phyloP scores from a whole-genome alignment of 2,797 vertebrate species.

The Chaetophractus vellerosus region DNA sequence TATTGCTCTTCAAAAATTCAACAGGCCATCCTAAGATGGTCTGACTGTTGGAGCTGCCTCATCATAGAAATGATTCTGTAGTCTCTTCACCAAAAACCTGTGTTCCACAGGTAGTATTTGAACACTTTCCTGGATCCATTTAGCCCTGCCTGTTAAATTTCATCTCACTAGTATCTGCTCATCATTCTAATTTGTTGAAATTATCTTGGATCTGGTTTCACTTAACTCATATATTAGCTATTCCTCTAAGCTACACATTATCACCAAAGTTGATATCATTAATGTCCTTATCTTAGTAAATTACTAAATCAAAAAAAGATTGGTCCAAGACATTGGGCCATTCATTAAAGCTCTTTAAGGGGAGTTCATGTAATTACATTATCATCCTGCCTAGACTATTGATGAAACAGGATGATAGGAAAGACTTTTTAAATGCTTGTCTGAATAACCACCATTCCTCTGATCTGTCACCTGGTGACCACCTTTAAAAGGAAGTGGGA shows the following conservation, averaged over 20 bases:
- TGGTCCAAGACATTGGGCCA: neutral
- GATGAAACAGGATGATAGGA: neutral
- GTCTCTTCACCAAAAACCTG: neutral
- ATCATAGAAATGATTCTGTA: neutral
- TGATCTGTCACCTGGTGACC: neutral
- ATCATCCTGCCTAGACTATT: neutral
- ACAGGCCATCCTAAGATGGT: neutral
- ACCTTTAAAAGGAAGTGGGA: neutral
- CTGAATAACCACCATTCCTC: neutral
- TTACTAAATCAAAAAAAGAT: constrained; percentile 16
- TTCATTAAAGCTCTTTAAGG: neutral
- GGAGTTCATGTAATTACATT: neutral
- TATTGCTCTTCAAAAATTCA: neutral
- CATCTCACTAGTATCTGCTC: neutral
- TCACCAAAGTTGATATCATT: neutral
- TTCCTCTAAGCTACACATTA: neutral
- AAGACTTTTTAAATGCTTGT: constrained; percentile 11
- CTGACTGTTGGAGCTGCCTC: neutral
- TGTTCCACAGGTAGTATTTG: neutral
- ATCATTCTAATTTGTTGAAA: neutral
- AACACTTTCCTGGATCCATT: neutral
- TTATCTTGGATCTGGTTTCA: neutral
- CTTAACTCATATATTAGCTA: neutral
- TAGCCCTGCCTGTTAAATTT: neutral
- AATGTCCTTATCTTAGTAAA: neutral